Base-by-base conservation (phyloP, 2,888 invertebrate species). In the Horisme vitalbata region DNA sequence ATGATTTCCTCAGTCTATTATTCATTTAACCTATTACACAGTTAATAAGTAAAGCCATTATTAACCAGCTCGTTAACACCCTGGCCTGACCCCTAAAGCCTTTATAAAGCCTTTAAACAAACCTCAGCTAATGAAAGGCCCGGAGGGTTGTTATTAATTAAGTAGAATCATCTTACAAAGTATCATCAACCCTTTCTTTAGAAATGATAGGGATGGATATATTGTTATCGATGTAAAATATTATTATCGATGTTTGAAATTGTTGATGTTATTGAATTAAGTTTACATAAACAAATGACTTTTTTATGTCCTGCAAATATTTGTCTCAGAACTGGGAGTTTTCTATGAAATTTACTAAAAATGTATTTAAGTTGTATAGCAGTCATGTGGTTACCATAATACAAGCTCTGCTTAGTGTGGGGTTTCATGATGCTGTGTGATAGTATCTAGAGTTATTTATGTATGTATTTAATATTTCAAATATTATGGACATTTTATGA, bases 171-270 rank as follows among this genome's bases (percentile, higher is more conserved):
- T 75, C 87, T 86, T 75, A 74, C 83, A 84, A 86, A 79, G 79
- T 84, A 86, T 83, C 80, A 82, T 79, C 83, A 83, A 83, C 86
- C 87, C 87, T 83, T 76, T 64, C 65, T 79, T 75, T 68, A 72
- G 74, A 70, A 70, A 73, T 65, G 61, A 55, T 41, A 55, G 56
- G 18, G 48, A 48, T 52, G 54, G 31, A 47, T 39, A 38, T 27
- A 8, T 4, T 3, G 21, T 6, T 4, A 18, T 5, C 18, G 18
- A 18, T 18, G n/a, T n/a, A n/a, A n/a, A n/a, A 6, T 59, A n/a
- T 9, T 13, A 18, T 27, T 35, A 27, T 44, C 28, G 36, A 41
- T 37, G 5, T 26, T 18, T 6, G 6, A 26, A 6, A 11, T 11
- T 11, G n/a, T n/a, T n/a, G n/a, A n/a, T n/a, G n/a, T n/a, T n/a